Base-by-base conservation (phyloP, 2,113 vertebrate genomes). In the Fulica atra region DNA sequence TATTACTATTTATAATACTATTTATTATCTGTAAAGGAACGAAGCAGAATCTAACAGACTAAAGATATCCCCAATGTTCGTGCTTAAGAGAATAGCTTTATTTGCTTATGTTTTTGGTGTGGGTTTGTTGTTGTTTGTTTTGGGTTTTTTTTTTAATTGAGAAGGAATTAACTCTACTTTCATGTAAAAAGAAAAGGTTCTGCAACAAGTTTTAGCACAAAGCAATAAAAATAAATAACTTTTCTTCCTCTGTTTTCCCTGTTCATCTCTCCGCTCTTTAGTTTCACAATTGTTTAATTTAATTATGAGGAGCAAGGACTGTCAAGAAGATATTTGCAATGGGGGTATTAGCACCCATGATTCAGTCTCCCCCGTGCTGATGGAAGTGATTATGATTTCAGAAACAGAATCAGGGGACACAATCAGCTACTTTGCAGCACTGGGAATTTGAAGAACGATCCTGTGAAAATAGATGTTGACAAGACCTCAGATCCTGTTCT, bases 401-500 rank as follows among this genome's bases (percentile, higher is more conserved):
- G 73, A 69, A 65, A 59, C 46, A 65, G 38, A 54, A 33, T n/a
- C 81, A 16, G 31, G n/a, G 0, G 26, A 35, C 51, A 89, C 53
- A 57, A 38, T 56, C 92, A 94, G 61, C 76, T 77, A 12, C 78
- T 54, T 29, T 35, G 33, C 4, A 5, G 51, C 89, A 85, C 84
- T 33, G 46, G 93, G 74, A 92, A 80, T 96, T 93, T 91, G 86
- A 93, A 88, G 53, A 77, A 42, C 3, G 3, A 68, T 89, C 66
- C 92, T 85, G 65, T 81, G 79, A 80, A 65, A 95, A 80, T 48
- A 74, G 63, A 84, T 50, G 88, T 24, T 51, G 66, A 48, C 73
- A 82, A 68, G 71, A 80, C 71, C 81, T 69, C 59, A 40, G 57
- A 60, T 89, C 73, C 92, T 93, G 91, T 93, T 91, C 89, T 93